phyloP scores from a whole-genome alignment of 2,888 invertebrate genomes.

The Balanococcus diminutus region DNA sequence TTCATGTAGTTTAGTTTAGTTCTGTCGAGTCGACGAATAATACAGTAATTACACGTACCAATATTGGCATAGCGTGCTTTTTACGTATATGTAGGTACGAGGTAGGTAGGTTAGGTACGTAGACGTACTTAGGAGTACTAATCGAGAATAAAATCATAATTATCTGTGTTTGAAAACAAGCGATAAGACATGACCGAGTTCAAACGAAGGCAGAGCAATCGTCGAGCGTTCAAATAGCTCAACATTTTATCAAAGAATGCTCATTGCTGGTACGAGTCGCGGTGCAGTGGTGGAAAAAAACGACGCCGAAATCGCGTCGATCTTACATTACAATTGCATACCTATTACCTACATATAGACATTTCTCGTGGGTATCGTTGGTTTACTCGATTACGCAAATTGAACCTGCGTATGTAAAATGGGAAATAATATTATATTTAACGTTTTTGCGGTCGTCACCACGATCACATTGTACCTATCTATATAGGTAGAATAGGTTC shows the following conservation, averaged over 20 bases:
- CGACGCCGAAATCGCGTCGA: neutral
- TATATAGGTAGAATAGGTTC: no score
- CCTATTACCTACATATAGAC: neutral
- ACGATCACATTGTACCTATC: no score
- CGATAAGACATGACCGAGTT: conserved; percentile 16
- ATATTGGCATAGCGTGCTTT: neutral
- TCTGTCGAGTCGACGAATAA: neutral
- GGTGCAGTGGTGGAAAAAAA: neutral
- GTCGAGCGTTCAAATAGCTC: neutral
- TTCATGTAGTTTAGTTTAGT: neutral
- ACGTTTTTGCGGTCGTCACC: no score
- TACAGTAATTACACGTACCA: neutral
- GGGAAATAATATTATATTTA: neutral
- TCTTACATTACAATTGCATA: neutral
- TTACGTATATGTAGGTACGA: neutral
- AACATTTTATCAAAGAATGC: neutral
- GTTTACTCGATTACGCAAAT: neutral
- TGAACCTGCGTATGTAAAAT: neutral
- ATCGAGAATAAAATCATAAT: neutral
- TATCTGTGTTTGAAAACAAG: neutral
- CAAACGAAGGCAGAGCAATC: neutral
- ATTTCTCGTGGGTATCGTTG: neutral
- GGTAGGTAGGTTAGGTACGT: no score
- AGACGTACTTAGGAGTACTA: neutral
- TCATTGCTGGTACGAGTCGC: neutral